A percentile compares a stretch with the other conserved stretches of the same genome.
Evolutionary conservation across 2,797 vertebrate genomes (phyloP).

Genomic region (Dallia pectoralis): DNA sequence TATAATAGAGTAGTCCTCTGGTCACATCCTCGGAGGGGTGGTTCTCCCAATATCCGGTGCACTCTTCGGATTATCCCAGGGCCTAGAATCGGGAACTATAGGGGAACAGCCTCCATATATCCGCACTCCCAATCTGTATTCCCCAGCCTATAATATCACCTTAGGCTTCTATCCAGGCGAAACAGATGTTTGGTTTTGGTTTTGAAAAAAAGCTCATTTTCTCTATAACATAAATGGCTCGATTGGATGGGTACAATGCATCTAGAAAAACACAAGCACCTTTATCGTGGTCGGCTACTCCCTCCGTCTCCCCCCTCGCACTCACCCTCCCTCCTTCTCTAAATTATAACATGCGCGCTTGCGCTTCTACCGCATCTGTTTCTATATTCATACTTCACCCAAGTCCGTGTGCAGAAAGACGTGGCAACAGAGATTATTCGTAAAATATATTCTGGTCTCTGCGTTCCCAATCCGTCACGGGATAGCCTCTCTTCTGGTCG

Average conservation of each 20-base stretch:
- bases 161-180: not conserved
- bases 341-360: conserved; percentile 64
- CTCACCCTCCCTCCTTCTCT: conserved; percentile 49
- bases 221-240: conserved; percentile 17
- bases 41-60: conserved; percentile 74
- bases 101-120: conserved; percentile 38
- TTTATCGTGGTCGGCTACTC: conserved; percentile 54
- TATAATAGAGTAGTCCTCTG: conserved; percentile 53
- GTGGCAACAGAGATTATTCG: not conserved
- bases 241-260: conserved; percentile 14
- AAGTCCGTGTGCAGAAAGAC: conserved; percentile 8
- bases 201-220: conserved; percentile 5
- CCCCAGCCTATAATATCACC: conserved; percentile 6
- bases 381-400: not conserved
- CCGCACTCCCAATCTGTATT: conserved; percentile 8
- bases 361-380: conserved; percentile 37
- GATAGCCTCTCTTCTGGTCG: conserved; percentile 42
- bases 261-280: conserved; percentile 65
- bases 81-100: conserved; percentile 68
- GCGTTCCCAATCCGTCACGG: conserved; percentile 21
- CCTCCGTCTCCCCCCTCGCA: conserved; percentile 29
- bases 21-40: conserved; percentile 65
- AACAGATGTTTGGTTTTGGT: conserved; percentile 17
- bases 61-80: conserved; percentile 64
- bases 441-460: conserved; percentile 4